These are phyloP conservation scores for Trichogramma evanescens DNA, from an alignment of 2,888 invertebrate species.

Conservation along the genomic window DNA sequence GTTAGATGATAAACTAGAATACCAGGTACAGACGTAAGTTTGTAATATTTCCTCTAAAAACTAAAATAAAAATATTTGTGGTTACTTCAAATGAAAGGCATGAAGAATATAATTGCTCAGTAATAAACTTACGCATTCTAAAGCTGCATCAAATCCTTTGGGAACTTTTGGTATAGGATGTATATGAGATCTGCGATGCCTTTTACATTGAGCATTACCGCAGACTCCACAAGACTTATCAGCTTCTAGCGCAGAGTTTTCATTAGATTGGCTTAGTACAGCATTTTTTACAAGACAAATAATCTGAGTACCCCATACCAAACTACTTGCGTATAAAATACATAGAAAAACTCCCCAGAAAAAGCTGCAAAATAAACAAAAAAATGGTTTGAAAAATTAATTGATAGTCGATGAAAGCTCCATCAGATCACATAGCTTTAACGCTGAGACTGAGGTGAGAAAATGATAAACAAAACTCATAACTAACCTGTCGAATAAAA, in stretches of 20 bases:
- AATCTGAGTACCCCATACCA: constrained; percentile 33
- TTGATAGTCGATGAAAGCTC: neutral
- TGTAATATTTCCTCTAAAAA: constrained; percentile 38
- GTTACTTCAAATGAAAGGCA: neutral
- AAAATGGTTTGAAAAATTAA: neutral
- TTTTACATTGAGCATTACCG: constrained; percentile 36
- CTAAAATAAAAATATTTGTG: constrained; percentile 24
- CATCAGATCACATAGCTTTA: neutral
- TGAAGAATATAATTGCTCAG: neutral
- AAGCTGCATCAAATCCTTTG: constrained; percentile 64
- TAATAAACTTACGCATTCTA: constrained; percentile 58
- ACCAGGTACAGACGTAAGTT: constrained; percentile 43
- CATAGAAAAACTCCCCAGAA: constrained; percentile 30
- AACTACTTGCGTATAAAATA: constrained; percentile 29
- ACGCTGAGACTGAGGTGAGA: neutral
- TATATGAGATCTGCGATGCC: constrained; percentile 35
- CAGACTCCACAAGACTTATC: constrained; percentile 36
- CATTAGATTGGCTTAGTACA: constrained; percentile 22
- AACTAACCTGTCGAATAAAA: constrained; percentile 26
- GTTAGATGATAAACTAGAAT: constrained; percentile 38
- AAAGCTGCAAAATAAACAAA: constrained; percentile 27
- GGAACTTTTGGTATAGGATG: constrained; percentile 49
- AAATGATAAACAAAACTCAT: neutral
- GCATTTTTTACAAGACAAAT: constrained; percentile 28
- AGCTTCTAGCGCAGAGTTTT: constrained; percentile 13